Percentiles rank a stretch among this genome's conserved stretches.
phyloP scores from a whole-genome alignment of 2,113 vertebrate species.

The Pelmatolapia mariae region DNA sequence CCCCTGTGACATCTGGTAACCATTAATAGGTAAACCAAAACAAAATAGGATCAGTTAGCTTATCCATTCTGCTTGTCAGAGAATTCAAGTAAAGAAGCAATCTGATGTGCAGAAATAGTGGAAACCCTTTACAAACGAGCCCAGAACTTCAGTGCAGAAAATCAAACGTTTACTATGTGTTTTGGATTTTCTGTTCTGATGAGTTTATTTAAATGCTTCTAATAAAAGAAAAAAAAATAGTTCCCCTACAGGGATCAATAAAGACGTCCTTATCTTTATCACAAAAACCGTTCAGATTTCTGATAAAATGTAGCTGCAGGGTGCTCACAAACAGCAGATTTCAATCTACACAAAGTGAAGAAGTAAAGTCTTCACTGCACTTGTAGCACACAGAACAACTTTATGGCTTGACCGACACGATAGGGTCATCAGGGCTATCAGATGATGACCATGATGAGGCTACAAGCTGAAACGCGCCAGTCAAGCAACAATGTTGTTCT shows the following conservation, averaged over 20 bases:
- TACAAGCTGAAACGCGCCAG: not conserved
- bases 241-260: not conserved
- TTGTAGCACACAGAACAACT: not conserved
- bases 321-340: not conserved
- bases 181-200: not conserved
- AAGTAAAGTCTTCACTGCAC: not conserved
- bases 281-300: not conserved
- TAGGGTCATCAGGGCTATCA: not conserved
- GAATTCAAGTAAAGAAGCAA: not conserved
- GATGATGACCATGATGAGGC: not conserved
- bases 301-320: not conserved
- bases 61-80: not conserved
- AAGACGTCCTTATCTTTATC: not conserved
- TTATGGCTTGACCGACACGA: not conserved
- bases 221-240: accelerated
- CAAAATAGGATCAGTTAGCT: not conserved
- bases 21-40: not conserved
- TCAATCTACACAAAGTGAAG: not conserved
- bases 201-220: not conserved
- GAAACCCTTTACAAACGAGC: not conserved
- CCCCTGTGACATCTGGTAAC: not conserved
- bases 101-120: not conserved
- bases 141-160: not conserved
- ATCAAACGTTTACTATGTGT: not conserved
- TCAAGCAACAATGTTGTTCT: not conserved